A percentile compares a stretch with the other conserved stretches of the same genome.
phyloP scores from a whole-genome alignment of 2,113 vertebrate genomes.

The Proterorhinus semilunaris region DNA sequence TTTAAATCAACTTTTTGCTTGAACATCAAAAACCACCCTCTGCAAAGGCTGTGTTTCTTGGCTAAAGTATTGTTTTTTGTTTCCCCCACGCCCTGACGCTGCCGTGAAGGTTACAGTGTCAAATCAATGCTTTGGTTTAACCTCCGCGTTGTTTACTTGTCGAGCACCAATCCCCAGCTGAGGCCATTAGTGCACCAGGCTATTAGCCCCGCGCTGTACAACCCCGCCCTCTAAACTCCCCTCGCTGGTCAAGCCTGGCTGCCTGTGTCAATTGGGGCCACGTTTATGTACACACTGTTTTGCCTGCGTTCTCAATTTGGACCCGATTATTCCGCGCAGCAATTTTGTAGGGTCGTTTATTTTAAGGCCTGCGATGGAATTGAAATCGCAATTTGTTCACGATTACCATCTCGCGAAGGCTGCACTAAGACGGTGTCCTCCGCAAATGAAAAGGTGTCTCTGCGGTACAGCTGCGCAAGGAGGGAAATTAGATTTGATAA shows the following conservation, averaged over 20 bases:
- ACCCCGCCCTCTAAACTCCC: conserved; percentile 9
- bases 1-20: too few species aligned
- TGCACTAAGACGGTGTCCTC: too few species aligned
- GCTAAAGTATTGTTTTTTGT: not conserved
- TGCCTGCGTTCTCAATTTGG: conserved; percentile 33
- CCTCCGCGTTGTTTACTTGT: conserved; percentile 19
- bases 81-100: not conserved
- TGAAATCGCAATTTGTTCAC: too few species aligned
- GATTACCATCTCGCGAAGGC: too few species aligned
- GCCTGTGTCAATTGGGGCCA: conserved; percentile 53
- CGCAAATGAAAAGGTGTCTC: too few species aligned
- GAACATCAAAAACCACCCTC: too few species aligned
- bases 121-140: conserved; percentile 9
- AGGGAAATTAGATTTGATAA: too few species aligned
- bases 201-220: not conserved
- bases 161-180: conserved; percentile 5
- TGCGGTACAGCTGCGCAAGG: too few species aligned
- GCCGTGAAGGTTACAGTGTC: not conserved
- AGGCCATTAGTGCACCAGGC: conserved; percentile 12
- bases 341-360: not conserved
- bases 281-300: conserved; percentile 14
- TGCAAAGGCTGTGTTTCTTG: not conserved
- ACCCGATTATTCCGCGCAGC: conserved; percentile 34
- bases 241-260: conserved; percentile 36
- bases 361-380: too few species aligned